Conservation (phyloP, 1,140 invertebrate species). For the Bicyclus anynana region DNA sequence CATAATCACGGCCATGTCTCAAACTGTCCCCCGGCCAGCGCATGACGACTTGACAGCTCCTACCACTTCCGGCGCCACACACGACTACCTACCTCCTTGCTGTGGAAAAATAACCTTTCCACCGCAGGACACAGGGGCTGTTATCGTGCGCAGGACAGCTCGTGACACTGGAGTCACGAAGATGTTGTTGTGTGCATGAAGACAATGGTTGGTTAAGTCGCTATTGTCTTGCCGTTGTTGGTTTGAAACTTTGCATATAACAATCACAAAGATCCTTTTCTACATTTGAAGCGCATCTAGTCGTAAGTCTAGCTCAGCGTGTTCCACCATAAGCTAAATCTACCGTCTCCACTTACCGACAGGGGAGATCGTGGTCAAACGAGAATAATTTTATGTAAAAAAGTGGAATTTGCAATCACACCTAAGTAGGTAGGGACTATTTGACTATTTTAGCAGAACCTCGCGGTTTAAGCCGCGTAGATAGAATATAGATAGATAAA, state of each 20-base stretch:
- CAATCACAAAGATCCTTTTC: too few relatives aligned
- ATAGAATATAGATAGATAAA: too few relatives aligned
- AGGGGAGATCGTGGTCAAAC: too few relatives aligned
- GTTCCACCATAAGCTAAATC: too few relatives aligned
- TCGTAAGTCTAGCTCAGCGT: too few relatives aligned
- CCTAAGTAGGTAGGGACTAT: too few relatives aligned
- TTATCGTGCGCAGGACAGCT: not conserved
- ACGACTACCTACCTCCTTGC: conserved; percentile 10
- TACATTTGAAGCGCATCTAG: too few relatives aligned
- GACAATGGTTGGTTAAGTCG: conserved; percentile 1
- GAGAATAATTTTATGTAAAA: too few relatives aligned
- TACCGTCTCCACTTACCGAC: too few relatives aligned
- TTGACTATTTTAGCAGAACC: too few relatives aligned
- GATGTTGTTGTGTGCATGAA: conserved; percentile 7
- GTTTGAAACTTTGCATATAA: not conserved
- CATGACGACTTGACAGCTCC: not conserved
- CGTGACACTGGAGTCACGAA: conserved; percentile 7
- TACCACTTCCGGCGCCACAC: conserved; percentile 12
- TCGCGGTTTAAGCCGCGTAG: too few relatives aligned
- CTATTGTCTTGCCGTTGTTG: conserved; percentile 1
- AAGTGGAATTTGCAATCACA: too few relatives aligned
- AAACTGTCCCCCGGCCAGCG: not conserved
- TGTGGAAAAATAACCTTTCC: not conserved
- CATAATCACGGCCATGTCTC: not conserved
- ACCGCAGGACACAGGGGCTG: not conserved